phyloP scores from a whole-genome alignment of 2,888 invertebrate species.

The Anthophora plumipes region DNA sequence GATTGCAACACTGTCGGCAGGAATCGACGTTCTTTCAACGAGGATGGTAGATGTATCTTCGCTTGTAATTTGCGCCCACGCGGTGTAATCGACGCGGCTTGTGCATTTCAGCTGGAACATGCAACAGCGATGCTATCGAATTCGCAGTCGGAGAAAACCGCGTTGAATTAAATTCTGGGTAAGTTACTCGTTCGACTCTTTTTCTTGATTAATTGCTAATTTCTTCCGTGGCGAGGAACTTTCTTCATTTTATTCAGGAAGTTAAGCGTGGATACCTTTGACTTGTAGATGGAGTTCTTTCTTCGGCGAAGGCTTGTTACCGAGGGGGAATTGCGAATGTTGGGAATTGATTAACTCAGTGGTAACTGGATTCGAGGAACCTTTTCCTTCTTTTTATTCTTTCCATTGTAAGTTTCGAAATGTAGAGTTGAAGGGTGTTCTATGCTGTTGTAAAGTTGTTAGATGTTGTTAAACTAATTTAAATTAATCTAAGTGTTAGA shows the following conservation, averaged over 20 bases:
- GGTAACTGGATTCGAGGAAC: too few species aligned
- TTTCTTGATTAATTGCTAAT: constrained; percentile 18
- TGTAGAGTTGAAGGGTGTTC: too few species aligned
- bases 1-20: constrained; percentile 65
- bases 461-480: too few species aligned
- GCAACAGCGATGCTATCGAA: constrained; percentile 32
- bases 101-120: constrained; percentile 74
- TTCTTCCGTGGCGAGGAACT: not conserved
- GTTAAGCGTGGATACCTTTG: not conserved
- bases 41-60: constrained; percentile 75
- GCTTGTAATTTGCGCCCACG: constrained; percentile 82
- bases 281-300: not conserved
- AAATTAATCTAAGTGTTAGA: too few species aligned
- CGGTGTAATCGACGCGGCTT: constrained; percentile 74
- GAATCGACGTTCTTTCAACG: constrained; percentile 57
- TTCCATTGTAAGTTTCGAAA: too few species aligned
- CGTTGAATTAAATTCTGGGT: constrained; percentile 33
- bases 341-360: too few species aligned
- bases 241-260: not conserved
- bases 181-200: not conserved
- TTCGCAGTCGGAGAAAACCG: constrained; percentile 21
- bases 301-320: not conserved
- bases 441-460: too few species aligned
- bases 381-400: too few species aligned
- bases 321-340: too few species aligned